A percentile compares a stretch with the other conserved stretches of the same genome.
These are phyloP conservation scores for Ophioderma brevispina DNA, from an alignment of 35 echinoderm and acorn worm genomes.

Conservation along the genomic window DNA sequence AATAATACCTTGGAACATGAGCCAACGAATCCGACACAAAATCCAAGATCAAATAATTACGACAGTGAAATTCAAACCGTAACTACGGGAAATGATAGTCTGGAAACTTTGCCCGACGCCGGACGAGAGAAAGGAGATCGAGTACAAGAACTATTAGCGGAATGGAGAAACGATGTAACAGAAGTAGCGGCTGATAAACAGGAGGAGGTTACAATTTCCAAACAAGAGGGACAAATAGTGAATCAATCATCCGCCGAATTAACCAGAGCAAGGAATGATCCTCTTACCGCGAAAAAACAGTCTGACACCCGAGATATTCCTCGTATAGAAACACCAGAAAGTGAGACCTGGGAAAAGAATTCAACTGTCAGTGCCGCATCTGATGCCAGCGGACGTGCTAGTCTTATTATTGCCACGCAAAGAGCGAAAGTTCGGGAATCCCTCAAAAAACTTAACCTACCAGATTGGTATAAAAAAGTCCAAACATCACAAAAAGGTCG, in stretches of 20 bases:
- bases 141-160: background rate
- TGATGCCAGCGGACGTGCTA: background rate
- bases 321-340: background rate
- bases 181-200: background rate
- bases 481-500: conserved; percentile 53
- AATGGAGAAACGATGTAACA: background rate
- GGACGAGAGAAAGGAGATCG: background rate
- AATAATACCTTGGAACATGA: background rate
- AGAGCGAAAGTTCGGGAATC: conserved; percentile 67
- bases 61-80: no score
- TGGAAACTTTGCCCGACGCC: background rate
- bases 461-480: conserved; percentile 83
- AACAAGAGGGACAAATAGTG: background rate
- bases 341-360: background rate
- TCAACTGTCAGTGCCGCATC: background rate
- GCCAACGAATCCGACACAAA: background rate
- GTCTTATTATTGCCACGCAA: conserved; percentile 68
- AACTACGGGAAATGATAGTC: background rate
- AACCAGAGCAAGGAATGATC: conserved; percentile 14
- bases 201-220: background rate
- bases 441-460: conserved; percentile 65
- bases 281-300: conserved; percentile 9
- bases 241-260: conserved; percentile 8
- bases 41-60: no score
- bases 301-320: background rate